Evolutionary conservation across 2,888 invertebrate genomes (phyloP), one percentile per base, ranked within the genome.

Genomic region (Dioctria rufipes): DNA sequence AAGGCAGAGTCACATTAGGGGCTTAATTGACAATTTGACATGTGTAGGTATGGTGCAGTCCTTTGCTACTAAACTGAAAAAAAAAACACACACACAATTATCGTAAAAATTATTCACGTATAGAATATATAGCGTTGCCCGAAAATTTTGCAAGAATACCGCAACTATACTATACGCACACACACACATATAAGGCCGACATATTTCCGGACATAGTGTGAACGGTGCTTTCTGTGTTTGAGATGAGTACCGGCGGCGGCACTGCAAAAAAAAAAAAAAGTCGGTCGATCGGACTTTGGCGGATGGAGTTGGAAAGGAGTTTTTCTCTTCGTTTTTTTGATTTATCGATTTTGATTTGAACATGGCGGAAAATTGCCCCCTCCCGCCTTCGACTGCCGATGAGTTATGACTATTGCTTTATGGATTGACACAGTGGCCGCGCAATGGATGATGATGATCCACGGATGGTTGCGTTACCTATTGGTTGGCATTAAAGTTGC

Each of bases 321-420:
- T 75, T 75, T 75, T 75, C 60, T 75, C 73, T 69, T 69, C 73
- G 25, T 25, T 75, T 75, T 75, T 75, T 75, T 75, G 73, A 75
- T 75, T 75, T 75, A 75, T 75, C 73, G 73, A 75, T 75, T 75
- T 75, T 75, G 73, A 75, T 75, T 75, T 75, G 73, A 75, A 75
- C 73, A 75, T 75, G 73, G 73, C 73, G 73, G 60, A 75, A 60
- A 60, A 40, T 60, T 60, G 42, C 60, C 73, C 60, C 25, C 25
- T 25, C 25, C 25, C 25, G 25, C 2, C 25, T 2, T 2, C 13
- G 60, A 60, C 73, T 75, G n/a, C 43, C 51, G 60, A 60, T 75
- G 73, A 75, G 60, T 75, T 75, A 75, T 75, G 60, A 60, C 60
- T 75, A 54, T 54, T 60, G 60, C 73, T 25, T 25, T 51, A 25